These are phyloP conservation scores for Cynodonichthys magdalenae DNA, from an alignment of 2,797 vertebrate species.

Conservation along the genomic window DNA sequence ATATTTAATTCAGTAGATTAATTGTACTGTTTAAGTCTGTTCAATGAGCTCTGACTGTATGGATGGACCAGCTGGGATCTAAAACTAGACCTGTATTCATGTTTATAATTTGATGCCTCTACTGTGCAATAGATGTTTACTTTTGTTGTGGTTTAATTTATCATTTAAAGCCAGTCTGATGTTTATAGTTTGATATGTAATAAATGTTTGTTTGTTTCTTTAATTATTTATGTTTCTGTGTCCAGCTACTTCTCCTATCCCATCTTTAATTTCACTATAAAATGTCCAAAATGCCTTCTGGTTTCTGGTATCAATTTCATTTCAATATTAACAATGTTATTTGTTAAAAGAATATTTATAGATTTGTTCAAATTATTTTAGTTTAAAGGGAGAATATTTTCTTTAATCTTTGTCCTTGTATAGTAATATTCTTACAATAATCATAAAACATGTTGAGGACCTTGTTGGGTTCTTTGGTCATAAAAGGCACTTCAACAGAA, in stretches of 20 bases:
- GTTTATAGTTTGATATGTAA: conserved; percentile 43
- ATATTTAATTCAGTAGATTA: neutral
- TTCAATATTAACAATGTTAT: conserved; percentile 16
- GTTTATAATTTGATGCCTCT: conserved; percentile 62
- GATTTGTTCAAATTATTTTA: neutral
- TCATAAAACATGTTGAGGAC: conserved; percentile 13
- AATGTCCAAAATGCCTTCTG: conserved; percentile 3
- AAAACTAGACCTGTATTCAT: conserved; percentile 29
- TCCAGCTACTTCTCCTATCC: neutral
- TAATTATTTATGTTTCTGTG: conserved; percentile 58
- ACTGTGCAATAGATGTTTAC: conserved; percentile 82
- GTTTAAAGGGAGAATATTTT: conserved; percentile 14
- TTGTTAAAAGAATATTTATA: conserved; percentile 1
- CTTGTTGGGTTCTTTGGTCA: conserved; percentile 42
- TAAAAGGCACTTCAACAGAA: conserved; percentile 56
- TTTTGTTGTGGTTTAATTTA: conserved; percentile 65
- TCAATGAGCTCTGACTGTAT: neutral
- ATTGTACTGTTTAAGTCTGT: too few relatives aligned
- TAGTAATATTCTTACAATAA: conserved; percentile 19
- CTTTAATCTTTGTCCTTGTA: conserved; percentile 23
- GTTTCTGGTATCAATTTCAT: conserved; percentile 13
- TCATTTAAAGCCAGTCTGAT: conserved; percentile 62
- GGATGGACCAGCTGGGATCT: conserved; percentile 6
- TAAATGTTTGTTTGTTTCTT: conserved; percentile 51
- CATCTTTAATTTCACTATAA: conserved; percentile 14